These are phyloP conservation scores for Calephelis nemesis DNA, from an alignment of 1,140 invertebrate species.

Conservation along the genomic window DNA sequence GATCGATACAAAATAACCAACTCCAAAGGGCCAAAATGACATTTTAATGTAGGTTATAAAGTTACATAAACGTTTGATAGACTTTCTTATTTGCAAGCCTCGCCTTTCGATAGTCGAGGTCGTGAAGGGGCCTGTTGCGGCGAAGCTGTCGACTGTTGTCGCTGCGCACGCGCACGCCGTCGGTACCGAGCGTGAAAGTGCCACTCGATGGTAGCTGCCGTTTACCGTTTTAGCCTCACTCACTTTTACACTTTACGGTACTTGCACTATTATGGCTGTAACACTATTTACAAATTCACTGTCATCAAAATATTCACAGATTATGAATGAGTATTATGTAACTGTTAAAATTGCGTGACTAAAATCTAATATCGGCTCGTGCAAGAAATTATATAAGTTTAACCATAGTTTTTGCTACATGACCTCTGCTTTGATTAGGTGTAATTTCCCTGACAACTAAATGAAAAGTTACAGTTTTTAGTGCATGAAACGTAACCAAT, in stretches of 20 bases:
- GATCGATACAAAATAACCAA: no score
- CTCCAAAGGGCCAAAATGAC: neutral
- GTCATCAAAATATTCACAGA: neutral
- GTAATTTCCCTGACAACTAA: constrained; percentile 19
- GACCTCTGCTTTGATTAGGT: neutral
- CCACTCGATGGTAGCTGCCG: constrained; percentile 35
- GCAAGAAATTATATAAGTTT: neutral
- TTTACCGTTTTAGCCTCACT: constrained; percentile 55
- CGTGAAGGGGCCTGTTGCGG: constrained; percentile 38
- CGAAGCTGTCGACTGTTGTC: constrained; percentile 21
- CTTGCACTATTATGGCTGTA: constrained; percentile 21
- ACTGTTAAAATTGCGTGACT: no score
- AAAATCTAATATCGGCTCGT: no score
- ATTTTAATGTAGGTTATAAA: neutral
- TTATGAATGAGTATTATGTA: no score
- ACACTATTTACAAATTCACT: neutral
- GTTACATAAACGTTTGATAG: constrained; percentile 11
- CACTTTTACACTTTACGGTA: constrained; percentile 44
- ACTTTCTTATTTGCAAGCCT: constrained; percentile 24
- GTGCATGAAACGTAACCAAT: constrained; percentile 15
- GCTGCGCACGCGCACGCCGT: constrained; percentile 21
- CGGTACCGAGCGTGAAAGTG: constrained; percentile 64
- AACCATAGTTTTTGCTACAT: neutral
- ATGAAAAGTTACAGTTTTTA: constrained; percentile 13
- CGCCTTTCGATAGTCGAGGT: constrained; percentile 42